These are phyloP conservation scores for Uropetala carovei DNA, from an alignment of 2,888 invertebrate genomes.

Conservation along the genomic window DNA sequence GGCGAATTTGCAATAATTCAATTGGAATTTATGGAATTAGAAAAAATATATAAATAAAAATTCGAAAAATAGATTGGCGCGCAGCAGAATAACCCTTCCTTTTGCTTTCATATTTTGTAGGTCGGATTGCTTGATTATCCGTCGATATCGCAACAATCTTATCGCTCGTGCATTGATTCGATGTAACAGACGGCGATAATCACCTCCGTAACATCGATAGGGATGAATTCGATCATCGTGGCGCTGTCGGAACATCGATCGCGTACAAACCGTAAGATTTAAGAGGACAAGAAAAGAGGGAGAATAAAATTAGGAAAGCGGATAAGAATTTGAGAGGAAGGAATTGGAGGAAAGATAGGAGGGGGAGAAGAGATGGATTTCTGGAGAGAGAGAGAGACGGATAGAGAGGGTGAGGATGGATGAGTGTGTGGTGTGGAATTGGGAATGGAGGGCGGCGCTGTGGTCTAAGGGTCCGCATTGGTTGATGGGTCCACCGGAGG, in stretches of 20 bases:
- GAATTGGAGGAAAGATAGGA: neutral
- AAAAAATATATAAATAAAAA: too few species aligned
- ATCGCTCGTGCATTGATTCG: neutral
- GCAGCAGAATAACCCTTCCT: too few species aligned
- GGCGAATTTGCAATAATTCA: too few species aligned
- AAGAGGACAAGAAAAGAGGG: conserved; percentile 20
- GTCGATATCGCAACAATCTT: neutral
- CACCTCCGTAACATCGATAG: neutral
- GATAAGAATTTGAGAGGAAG: neutral
- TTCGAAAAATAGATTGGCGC: too few species aligned
- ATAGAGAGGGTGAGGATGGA: conserved; percentile 17
- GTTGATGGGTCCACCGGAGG: neutral
- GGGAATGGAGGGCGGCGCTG: neutral
- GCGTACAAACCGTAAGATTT: neutral
- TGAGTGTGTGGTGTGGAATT: neutral
- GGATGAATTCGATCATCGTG: conserved; percentile 1
- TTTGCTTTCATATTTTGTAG: too few species aligned
- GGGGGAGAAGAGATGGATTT: neutral
- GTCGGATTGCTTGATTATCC: too few species aligned
- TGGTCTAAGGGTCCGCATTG: neutral
- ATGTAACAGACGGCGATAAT: neutral
- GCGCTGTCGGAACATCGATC: neutral
- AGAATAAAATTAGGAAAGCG: conserved; percentile 27
- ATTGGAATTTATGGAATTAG: too few species aligned
- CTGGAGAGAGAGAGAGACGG: neutral